phyloP scores from a whole-genome alignment of 2,113 vertebrate genomes.

The Aspidoscelis tigris region DNA sequence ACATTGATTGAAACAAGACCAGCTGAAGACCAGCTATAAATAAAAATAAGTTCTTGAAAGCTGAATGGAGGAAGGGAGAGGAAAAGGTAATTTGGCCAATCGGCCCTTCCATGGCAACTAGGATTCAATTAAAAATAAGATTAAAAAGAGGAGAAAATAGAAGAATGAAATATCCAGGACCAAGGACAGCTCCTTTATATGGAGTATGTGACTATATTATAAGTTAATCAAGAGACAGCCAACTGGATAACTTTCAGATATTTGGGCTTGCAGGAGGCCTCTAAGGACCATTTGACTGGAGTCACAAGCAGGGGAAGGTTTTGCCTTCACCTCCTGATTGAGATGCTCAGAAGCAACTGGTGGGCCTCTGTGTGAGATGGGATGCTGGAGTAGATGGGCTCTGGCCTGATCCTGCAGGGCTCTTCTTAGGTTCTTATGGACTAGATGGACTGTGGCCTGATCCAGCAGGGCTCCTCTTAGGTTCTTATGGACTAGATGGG shows the following conservation, averaged over 20 bases:
- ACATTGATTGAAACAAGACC: neutral
- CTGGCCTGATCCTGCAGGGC: no score
- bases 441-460: no score
- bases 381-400: no score
- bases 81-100: neutral
- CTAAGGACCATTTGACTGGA: no score
- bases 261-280: no score
- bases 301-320: neutral
- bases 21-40: slow-evolving; percentile 9
- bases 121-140: neutral
- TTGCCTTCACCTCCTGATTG: neutral
- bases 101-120: neutral
- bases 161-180: neutral
- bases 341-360: no score
- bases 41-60: slow-evolving; percentile 26
- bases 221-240: neutral
- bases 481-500: no score
- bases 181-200: neutral
- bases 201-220: neutral
- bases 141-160: neutral
- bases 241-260: neutral
- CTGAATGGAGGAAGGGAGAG: neutral
- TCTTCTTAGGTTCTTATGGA: no score
- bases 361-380: no score
- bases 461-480: no score